A percentile compares a stretch with the other conserved stretches of the same genome.
Evolutionary conservation across 1,140 invertebrate genomes (phyloP).

Genomic region (Drosophila yakuba): DNA sequence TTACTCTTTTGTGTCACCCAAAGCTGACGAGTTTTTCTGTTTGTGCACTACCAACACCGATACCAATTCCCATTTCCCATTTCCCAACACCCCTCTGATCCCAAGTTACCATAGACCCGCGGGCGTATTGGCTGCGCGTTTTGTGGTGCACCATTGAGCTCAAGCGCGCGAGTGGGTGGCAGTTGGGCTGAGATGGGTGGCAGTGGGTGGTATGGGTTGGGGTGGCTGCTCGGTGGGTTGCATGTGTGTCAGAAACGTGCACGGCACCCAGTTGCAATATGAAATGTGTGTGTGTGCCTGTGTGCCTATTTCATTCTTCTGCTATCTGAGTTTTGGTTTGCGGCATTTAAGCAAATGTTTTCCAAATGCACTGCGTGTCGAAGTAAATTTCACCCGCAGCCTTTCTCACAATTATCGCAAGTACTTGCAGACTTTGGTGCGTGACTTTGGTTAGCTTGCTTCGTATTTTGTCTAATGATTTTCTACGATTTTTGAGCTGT

Average conservation of each 20-base stretch:
- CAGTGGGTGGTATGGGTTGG: too few relatives aligned
- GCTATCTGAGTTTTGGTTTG: conserved; percentile 80
- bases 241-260: conserved; percentile 24
- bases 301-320: conserved; percentile 69
- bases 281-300: conserved; percentile 1
- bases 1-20: too few relatives aligned
- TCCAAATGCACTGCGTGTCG: conserved; percentile 63
- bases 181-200: neutral
- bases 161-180: conserved; percentile 11
- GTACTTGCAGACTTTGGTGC: conserved; percentile 31
- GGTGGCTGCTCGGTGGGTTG: neutral
- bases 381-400: conserved; percentile 22
- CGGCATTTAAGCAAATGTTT: conserved; percentile 82
- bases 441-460: conserved; percentile 69
- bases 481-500: conserved; percentile 13
- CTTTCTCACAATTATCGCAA: conserved; percentile 63
- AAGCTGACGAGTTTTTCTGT: too few relatives aligned
- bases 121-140: conserved; percentile 76
- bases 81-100: conserved; percentile 8
- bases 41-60: conserved; percentile 11
- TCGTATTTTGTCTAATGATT: conserved; percentile 66
- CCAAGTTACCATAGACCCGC: conserved; percentile 45
- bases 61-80: conserved; percentile 44
- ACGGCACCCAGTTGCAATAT: conserved; percentile 34
- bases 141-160: conserved; percentile 64